Percentiles rank a stretch among this genome's conserved stretches.
Conservation (phyloP, 2,888 invertebrate genomes). For the Drosophila atroscutellata region DNA sequence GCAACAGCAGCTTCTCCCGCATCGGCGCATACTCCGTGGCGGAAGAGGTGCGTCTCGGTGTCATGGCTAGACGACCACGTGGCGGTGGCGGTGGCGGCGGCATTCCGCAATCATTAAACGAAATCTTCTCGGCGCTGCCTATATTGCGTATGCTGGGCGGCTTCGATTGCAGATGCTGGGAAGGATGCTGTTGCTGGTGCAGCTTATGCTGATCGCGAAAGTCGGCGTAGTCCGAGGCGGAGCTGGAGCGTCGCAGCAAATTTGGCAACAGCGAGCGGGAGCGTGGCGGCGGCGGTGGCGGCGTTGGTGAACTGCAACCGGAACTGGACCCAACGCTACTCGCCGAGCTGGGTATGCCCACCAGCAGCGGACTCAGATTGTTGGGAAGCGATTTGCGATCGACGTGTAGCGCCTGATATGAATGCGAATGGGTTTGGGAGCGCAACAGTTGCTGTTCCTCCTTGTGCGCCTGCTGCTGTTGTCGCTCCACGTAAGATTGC, state of each 20-base stretch:
- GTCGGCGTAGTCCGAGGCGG: slow-evolving; percentile 89
- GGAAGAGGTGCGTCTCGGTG: slow-evolving; percentile 87
- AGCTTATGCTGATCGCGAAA: slow-evolving; percentile 82
- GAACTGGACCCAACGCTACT: slow-evolving; percentile 18
- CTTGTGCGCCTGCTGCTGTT: slow-evolving; percentile 85
- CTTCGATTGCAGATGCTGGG: slow-evolving; percentile 61
- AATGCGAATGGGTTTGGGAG: slow-evolving; percentile 74
- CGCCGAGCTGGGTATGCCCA: slow-evolving; percentile 42
- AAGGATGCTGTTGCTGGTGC: slow-evolving; percentile 67
- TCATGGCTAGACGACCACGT: slow-evolving; percentile 69
- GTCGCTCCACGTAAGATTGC: slow-evolving; percentile 92
- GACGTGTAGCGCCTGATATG: slow-evolving; percentile 70
- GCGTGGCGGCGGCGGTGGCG: slow-evolving; percentile 84
- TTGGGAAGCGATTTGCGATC: slow-evolving; percentile 84
- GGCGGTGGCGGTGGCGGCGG: slow-evolving; percentile 85
- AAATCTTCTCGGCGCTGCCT: slow-evolving; percentile 83
- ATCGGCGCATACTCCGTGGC: slow-evolving; percentile 88
- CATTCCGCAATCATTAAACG: slow-evolving; percentile 85
- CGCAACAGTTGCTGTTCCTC: slow-evolving; percentile 85
- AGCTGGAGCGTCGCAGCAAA: slow-evolving; percentile 87
- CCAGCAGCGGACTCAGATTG: slow-evolving; percentile 66
- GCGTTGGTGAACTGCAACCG: slow-evolving; percentile 82
- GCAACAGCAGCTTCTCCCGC: slow-evolving; percentile 83
- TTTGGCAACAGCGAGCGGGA: slow-evolving; percentile 83
- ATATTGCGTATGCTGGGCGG: slow-evolving; percentile 82